phyloP scores from a whole-genome alignment of 2,113 vertebrate genomes.

The Psilopogon haemacephalus region DNA sequence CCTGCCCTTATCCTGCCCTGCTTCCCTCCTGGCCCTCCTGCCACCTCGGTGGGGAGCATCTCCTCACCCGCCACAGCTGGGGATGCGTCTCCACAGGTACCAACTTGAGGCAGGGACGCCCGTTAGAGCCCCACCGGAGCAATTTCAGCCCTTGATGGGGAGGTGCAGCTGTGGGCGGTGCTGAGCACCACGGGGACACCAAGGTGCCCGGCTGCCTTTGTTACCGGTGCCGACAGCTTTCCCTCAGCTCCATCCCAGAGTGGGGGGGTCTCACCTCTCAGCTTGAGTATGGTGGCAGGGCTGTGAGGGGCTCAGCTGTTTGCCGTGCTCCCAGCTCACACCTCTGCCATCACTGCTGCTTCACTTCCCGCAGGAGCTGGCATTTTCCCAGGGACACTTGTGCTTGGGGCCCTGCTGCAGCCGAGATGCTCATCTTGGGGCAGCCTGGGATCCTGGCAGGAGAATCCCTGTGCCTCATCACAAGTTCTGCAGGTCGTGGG shows the following conservation, averaged over 20 bases:
- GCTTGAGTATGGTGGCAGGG: fast-evolving
- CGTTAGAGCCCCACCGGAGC: fast-evolving
- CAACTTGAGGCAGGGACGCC: fast-evolving
- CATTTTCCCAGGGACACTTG: not conserved
- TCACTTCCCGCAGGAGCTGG: not conserved
- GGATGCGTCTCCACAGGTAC: fast-evolving
- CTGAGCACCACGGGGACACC: not conserved
- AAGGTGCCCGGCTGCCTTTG: not conserved
- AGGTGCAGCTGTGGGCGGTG: fast-evolving
- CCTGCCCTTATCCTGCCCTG: not conserved
- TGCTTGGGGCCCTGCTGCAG: fast-evolving
- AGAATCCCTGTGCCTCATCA: too few species aligned
- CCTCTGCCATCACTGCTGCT: not conserved
- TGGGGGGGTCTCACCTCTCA: not conserved
- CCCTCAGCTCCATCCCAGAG: fast-evolving
- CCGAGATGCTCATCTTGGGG: fast-evolving
- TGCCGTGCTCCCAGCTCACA: fast-evolving
- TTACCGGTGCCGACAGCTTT: not conserved
- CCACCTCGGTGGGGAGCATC: fast-evolving
- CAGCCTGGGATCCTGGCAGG: not conserved
- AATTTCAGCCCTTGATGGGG: fast-evolving
- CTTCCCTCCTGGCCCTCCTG: not conserved
- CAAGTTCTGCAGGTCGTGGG: not conserved
- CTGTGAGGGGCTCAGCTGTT: not conserved
- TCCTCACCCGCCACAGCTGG: not conserved